Evolutionary conservation across 2,797 vertebrate species (phyloP).

Genomic region (Aeoliscus strigatus): DNA sequence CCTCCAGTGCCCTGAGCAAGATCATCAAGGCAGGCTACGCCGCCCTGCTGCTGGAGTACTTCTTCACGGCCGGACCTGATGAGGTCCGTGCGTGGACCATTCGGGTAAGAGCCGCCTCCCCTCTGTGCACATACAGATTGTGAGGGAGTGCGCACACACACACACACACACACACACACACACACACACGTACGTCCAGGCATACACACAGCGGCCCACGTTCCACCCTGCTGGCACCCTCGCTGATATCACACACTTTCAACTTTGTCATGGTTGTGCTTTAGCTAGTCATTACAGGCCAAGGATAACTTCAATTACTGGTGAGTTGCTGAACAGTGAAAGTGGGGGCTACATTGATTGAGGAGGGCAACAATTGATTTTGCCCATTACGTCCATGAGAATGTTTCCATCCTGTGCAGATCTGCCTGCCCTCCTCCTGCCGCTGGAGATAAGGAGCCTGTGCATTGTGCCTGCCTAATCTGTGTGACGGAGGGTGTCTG

Average conservation of each 20-base stretch:
- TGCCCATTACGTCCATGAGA: constrained; percentile 99
- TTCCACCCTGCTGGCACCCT: constrained; percentile 89
- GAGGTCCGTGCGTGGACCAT: constrained; percentile 94
- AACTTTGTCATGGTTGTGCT: constrained; percentile 96
- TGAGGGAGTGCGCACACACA: constrained; percentile 13
- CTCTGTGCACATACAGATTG: constrained; percentile 53
- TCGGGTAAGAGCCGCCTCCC: constrained; percentile 83
- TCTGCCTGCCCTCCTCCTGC: constrained; percentile 99
- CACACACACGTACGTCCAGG: constrained; percentile 22
- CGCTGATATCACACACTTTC: constrained; percentile 94
- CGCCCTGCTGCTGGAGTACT: constrained; percentile 91
- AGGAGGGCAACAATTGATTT: constrained; percentile 99
- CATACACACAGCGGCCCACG: constrained; percentile 61
- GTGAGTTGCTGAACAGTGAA: constrained; percentile 98
- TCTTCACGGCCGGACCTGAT: constrained; percentile 92
- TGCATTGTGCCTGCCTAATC: constrained; percentile 99
- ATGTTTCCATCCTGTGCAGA: constrained; percentile 99
- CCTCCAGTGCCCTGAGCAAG: constrained; percentile 83
- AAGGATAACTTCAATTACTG: constrained; percentile 99
- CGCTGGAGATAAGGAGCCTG: constrained; percentile 96
- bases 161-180: constrained; percentile 11
- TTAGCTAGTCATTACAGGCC: constrained; percentile 97
- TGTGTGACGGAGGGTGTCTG: constrained; percentile 99
- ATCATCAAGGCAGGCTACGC: constrained; percentile 92
- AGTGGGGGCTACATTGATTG: constrained; percentile 99